Base-by-base conservation (phyloP, 2,888 invertebrate species). In the Ethmia dodecea region DNA sequence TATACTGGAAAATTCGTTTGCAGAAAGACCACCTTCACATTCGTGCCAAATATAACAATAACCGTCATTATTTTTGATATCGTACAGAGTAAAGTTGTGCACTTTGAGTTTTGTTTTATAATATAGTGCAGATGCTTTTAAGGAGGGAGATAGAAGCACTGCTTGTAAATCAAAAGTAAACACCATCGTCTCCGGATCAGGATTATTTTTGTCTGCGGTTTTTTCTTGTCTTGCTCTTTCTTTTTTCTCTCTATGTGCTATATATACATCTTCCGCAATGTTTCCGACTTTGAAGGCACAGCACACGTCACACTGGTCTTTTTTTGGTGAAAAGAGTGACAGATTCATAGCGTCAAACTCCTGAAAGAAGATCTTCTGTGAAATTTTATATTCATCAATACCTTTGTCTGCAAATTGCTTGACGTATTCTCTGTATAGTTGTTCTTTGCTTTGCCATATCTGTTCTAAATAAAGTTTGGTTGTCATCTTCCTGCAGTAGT, bases 61-160 rank as follows among this genome's bases (percentile, higher is more conserved):
- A 1, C 16, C 16, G n/a, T 28, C 16, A 15, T 11, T 9, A 13
- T 8, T 28, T 28, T 28, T 12, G 1, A 28, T 12, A 10, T 28
- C 13, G 4, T 13, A 28, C 6, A 28, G 6, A n/a, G 28, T 29
- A 29, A 15, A 31, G 27, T 35, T 35, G 22, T 6, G 27, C 6
- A 28, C 28, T 13, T 28, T 38, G 24, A 31, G 25, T 28, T 31
- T 31, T 25, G 27, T 32, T 28, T 22, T 37, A 28, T 31, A 37
- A 14, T 37, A 37, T 24, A 31, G 31, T 31, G 31, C 27, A n/a
- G 35, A 30, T 26, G 30, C 30, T 22, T 25, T 28, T 24, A 28
- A 26, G 28, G 27, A 20, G 9, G 32, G 28, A 25, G 32, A 32
- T 20, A 27, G 33, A 33, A 33, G 32, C 22, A 33, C 22, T 29